Conservation (phyloP, 2,888 invertebrate species). For the Baccha elongata region DNA sequence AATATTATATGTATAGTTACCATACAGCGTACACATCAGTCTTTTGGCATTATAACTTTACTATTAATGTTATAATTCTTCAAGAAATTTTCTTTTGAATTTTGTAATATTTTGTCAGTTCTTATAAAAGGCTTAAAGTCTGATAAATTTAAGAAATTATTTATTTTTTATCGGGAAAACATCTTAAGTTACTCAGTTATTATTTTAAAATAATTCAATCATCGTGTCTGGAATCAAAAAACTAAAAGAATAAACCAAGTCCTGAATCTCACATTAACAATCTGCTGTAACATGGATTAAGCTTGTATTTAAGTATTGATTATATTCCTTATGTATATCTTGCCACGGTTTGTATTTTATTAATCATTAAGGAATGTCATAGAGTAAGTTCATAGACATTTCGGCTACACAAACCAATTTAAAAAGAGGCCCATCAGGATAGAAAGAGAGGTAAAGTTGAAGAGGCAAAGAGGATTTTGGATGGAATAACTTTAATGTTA, state of each 20-base stretch:
- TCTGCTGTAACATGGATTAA: neutral
- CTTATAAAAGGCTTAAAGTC: too few relatives aligned
- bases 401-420: constrained; percentile 53
- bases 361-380: constrained; percentile 23
- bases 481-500: constrained; percentile 68
- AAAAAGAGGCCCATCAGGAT: constrained; percentile 12
- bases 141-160: too few relatives aligned
- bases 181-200: too few relatives aligned
- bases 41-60: too few relatives aligned
- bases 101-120: too few relatives aligned
- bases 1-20: too few relatives aligned
- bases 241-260: neutral
- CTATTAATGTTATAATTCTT: too few relatives aligned
- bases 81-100: too few relatives aligned
- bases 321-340: neutral
- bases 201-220: too few relatives aligned
- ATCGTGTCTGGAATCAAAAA: neutral
- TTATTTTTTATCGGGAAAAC: too few relatives aligned
- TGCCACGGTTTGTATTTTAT: constrained; percentile 7
- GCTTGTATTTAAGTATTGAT: constrained; percentile 23
- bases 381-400: constrained; percentile 53
- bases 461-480: constrained; percentile 10
- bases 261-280: neutral
- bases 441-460: constrained; percentile 37
- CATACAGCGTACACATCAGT: too few relatives aligned